Conservation (phyloP, 2,797 vertebrate genomes). For the Poecile montanus region DNA sequence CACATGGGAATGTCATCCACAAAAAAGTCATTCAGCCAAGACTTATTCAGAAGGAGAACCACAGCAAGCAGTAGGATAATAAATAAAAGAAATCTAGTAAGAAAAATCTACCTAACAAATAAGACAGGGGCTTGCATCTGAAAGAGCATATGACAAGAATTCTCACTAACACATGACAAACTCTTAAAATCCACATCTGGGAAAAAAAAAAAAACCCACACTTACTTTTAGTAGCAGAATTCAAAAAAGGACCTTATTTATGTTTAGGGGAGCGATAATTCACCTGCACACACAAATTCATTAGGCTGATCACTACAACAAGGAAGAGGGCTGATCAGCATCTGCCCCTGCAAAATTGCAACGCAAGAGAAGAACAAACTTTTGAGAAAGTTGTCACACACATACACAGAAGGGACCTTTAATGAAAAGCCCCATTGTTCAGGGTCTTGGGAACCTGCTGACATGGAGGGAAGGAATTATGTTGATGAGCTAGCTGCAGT, state of each 20-base stretch:
- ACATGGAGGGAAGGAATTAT: constrained; percentile 46
- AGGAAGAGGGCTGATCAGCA: not conserved
- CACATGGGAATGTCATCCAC: not conserved
- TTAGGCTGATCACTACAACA: not conserved
- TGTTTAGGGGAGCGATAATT: not conserved
- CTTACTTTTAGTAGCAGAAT: not conserved
- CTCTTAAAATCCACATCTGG: not conserved
- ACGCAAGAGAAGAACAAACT: not conserved
- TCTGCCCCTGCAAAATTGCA: not conserved
- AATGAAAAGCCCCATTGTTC: constrained; percentile 59
- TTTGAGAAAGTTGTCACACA: not conserved
- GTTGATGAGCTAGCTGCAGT: constrained; percentile 43
- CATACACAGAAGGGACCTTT: not conserved
- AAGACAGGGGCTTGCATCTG: not conserved
- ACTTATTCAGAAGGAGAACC: not conserved
- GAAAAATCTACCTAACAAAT: not conserved
- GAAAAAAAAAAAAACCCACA: rapidly evolving
- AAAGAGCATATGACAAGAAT: not conserved
- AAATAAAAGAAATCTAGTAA: not conserved
- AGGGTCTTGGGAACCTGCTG: constrained; percentile 59
- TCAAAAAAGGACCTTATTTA: not conserved
- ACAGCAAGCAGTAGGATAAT: not conserved
- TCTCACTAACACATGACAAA: not conserved
- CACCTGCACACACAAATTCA: not conserved
- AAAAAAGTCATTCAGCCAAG: not conserved